phyloP scores from a whole-genome alignment of 2,797 vertebrate species.

The Neopelma chrysocephalum region DNA sequence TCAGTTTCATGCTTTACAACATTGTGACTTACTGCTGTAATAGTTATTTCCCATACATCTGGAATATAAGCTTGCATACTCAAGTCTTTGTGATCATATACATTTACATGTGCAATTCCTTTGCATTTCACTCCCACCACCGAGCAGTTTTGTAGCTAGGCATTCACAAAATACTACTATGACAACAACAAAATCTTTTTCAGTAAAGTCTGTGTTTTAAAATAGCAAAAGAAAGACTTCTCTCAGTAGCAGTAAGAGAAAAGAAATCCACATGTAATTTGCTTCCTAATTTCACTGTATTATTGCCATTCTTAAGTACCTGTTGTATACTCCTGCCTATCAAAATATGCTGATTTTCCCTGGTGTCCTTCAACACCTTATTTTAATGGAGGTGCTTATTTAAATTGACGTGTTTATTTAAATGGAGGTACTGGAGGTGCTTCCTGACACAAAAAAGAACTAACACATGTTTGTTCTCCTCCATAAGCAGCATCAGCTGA shows the following conservation, averaged over 20 bases:
- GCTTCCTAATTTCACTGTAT: not conserved
- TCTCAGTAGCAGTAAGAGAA: not conserved
- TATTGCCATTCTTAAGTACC: not conserved
- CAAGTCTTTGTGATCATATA: not conserved
- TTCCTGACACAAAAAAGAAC: not conserved
- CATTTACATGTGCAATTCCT: not conserved
- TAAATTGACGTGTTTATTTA: not conserved
- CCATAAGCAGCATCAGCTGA: not conserved
- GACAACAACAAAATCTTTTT: not conserved
- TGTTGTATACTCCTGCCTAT: not conserved
- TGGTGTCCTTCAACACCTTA: not conserved
- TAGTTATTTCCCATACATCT: not conserved
- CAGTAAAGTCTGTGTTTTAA: not conserved
- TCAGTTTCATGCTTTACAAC: not conserved
- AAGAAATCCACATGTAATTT: not conserved
- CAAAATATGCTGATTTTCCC: not conserved
- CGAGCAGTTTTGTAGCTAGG: not conserved
- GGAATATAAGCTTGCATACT: not conserved
- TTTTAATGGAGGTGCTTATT: not conserved
- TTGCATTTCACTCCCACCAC: not conserved
- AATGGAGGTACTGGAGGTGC: not conserved
- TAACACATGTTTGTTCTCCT: not conserved
- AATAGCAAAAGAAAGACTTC: not conserved
- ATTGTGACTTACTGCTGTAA: not conserved
- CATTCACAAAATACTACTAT: not conserved